These are phyloP conservation scores for Oostethus manadensis DNA, from an alignment of 2,113 vertebrate species.

Conservation along the genomic window DNA sequence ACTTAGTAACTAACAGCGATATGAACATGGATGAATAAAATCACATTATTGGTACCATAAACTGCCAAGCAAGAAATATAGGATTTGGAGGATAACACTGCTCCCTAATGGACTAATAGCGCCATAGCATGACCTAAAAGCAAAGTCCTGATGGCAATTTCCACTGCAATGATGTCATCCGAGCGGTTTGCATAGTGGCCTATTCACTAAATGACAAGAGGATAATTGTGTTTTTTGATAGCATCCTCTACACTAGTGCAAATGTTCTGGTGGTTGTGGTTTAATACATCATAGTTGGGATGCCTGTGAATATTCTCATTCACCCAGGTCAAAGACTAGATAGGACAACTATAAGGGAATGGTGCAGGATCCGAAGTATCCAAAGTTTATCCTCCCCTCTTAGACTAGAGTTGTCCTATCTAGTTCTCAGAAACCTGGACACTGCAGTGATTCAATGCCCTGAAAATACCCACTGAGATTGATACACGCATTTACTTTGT, in stretches of 20 bases:
- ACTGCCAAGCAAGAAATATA: constrained; percentile 12
- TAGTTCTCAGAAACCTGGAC: too few species aligned
- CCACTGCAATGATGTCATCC: constrained; percentile 12
- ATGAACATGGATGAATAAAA: constrained; percentile 23
- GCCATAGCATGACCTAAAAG: constrained; percentile 1
- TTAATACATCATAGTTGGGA: neutral
- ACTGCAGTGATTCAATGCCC: too few species aligned
- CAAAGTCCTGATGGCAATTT: neutral
- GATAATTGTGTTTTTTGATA: constrained; percentile 7
- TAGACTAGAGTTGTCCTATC: too few species aligned
- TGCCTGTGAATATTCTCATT: too few species aligned
- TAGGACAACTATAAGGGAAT: too few species aligned
- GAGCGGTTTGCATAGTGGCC: neutral
- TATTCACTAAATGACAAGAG: constrained; percentile 6
- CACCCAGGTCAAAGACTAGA: too few species aligned
- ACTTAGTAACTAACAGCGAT: constrained; percentile 15
- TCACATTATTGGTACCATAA: constrained; percentile 21
- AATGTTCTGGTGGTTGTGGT: constrained; percentile 12
- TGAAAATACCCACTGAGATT: constrained; percentile 16
- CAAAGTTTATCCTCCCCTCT: too few species aligned
- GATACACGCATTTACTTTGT: constrained; percentile 12
- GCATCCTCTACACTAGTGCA: constrained; percentile 5
- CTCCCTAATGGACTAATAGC: constrained; percentile 53
- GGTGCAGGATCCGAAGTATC: too few species aligned
- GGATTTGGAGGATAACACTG: constrained; percentile 43